A percentile compares a stretch with the other conserved stretches of the same genome.
Conservation (phyloP, 2,888 invertebrate species). For the Mimachlamys varia region DNA sequence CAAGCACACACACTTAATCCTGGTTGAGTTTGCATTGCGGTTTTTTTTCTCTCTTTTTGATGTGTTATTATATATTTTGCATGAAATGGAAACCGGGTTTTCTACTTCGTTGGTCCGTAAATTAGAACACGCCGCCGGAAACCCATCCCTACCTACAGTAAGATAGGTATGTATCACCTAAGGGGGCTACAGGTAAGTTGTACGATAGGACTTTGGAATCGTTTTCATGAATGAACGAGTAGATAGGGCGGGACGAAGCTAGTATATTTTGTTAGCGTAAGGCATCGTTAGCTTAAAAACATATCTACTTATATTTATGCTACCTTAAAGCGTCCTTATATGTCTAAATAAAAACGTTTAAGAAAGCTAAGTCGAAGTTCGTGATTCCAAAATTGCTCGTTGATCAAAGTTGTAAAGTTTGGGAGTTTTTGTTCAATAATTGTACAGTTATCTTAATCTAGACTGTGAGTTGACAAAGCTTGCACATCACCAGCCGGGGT, state of each 20-base stretch:
- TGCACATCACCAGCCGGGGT: background rate
- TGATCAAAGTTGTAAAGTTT: too few species aligned
- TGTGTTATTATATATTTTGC: background rate
- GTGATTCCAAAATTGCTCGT: too few species aligned
- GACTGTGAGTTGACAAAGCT: background rate
- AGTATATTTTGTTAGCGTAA: background rate
- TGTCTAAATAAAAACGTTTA: too few species aligned
- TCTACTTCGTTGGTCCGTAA: background rate
- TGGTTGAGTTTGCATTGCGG: background rate
- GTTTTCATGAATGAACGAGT: constrained; percentile 33
- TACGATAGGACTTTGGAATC: background rate
- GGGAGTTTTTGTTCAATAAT: background rate
- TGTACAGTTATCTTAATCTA: background rate
- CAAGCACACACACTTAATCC: background rate
- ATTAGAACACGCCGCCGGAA: background rate
- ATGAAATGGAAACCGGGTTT: background rate
- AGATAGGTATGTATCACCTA: background rate
- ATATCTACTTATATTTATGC: background rate
- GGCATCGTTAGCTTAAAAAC: background rate
- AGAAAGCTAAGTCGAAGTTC: too few species aligned
- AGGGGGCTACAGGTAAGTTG: background rate
- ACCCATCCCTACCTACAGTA: background rate
- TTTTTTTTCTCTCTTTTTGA: background rate
- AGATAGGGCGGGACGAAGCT: background rate
- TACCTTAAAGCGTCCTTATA: background rate